These are phyloP conservation scores for Bilobella aurantiaca DNA, from an alignment of 1,140 invertebrate species.

Conservation along the genomic window DNA sequence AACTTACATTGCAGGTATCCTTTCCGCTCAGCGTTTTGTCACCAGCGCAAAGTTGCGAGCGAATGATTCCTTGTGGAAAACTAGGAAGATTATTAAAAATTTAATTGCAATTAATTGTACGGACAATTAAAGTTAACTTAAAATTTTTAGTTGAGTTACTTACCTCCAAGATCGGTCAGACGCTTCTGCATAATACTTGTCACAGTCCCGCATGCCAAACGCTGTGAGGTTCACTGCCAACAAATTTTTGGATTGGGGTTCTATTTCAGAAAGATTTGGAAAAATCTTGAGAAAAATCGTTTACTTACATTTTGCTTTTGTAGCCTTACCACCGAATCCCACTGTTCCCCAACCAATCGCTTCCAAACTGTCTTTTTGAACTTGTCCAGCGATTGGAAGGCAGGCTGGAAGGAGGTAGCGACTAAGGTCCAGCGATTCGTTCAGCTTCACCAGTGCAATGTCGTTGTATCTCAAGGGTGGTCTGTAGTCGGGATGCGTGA, in stretches of 20 bases:
- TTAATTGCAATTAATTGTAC: neutral
- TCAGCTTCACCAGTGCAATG: constrained; percentile 26
- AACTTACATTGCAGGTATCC: constrained; percentile 32
- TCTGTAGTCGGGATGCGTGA: constrained; percentile 25
- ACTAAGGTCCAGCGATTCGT: constrained; percentile 9
- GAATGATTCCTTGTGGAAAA: constrained; percentile 21
- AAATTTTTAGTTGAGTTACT: neutral
- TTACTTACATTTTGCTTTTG: neutral
- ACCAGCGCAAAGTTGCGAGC: constrained; percentile 28
- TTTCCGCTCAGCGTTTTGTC: constrained; percentile 19
- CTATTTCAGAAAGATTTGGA: constrained; percentile 7
- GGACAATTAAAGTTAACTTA: neutral
- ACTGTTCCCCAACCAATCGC: constrained; percentile 23
- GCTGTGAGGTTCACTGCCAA: constrained; percentile 28
- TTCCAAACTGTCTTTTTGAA: constrained; percentile 12
- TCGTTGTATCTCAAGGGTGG: constrained; percentile 31
- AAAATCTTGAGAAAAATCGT: neutral
- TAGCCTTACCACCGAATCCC: constrained; percentile 18
- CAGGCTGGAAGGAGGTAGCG: constrained; percentile 22
- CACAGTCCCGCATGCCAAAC: constrained; percentile 15
- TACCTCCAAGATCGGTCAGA: constrained; percentile 20
- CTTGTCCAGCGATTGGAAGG: constrained; percentile 8
- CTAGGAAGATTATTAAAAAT: constrained; percentile 7
- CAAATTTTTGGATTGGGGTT: constrained; percentile 15
- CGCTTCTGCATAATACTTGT: constrained; percentile 11